A percentile compares a stretch with the other conserved stretches of the same genome.
Conservation (phyloP, 2,797 vertebrate species). For the Salmo trutta region DNA sequence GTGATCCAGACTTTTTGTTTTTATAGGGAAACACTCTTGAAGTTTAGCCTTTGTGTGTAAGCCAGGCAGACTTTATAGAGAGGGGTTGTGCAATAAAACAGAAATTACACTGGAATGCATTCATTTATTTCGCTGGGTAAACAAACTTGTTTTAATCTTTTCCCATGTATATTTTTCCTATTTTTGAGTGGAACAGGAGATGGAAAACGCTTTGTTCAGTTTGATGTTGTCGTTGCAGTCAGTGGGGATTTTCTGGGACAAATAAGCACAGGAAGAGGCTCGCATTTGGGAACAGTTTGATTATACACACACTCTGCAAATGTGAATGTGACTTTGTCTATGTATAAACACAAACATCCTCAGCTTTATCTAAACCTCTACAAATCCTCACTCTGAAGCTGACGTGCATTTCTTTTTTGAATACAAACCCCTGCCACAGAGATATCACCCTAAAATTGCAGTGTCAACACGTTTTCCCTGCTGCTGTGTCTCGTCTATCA, state of each 20-base stretch:
- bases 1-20: conserved; percentile 24
- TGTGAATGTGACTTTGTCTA: conserved; percentile 55
- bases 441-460: neutral
- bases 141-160: conserved; percentile 32
- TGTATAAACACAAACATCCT: conserved; percentile 68
- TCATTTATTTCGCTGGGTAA: conserved; percentile 23
- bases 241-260: conserved; percentile 56
- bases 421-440: neutral
- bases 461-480: neutral
- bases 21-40: conserved; percentile 43
- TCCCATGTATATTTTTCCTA: conserved; percentile 39
- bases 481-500: neutral
- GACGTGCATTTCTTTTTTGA: neutral
- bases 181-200: conserved; percentile 21
- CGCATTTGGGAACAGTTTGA: conserved; percentile 53
- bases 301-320: conserved; percentile 50
- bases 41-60: conserved; percentile 33
- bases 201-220: conserved; percentile 42
- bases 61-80: conserved; percentile 40
- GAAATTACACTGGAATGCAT: conserved; percentile 30
- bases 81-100: conserved; percentile 23
- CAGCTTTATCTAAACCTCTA: conserved; percentile 42
- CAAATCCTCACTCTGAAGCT: conserved; percentile 32
- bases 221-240: conserved; percentile 40
- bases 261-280: conserved; percentile 74